phyloP scores from a whole-genome alignment of 2,113 vertebrate genomes.

The Cariama cristata region DNA sequence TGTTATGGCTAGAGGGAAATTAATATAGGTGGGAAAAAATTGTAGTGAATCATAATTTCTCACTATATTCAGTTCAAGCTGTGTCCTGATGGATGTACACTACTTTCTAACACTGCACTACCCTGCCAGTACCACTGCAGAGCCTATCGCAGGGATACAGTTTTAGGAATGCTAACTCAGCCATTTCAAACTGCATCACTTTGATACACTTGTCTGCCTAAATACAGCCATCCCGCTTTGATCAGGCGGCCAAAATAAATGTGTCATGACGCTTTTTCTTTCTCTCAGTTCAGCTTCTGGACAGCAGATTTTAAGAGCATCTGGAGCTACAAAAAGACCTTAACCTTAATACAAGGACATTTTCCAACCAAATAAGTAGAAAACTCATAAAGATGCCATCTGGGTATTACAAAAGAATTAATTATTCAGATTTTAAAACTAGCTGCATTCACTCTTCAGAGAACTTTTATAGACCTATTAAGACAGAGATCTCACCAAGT shows the following conservation, averaged over 20 bases:
- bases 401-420: background rate
- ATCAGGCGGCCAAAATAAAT: slow-evolving; percentile 36
- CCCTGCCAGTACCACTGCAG: background rate
- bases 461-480: background rate
- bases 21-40: background rate
- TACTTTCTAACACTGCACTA: background rate
- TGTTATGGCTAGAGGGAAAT: slow-evolving; percentile 12
- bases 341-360: background rate
- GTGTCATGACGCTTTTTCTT: background rate
- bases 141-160: background rate
- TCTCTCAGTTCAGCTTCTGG: slow-evolving; percentile 33
- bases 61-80: background rate
- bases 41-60: background rate
- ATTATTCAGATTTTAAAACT: background rate
- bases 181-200: slow-evolving; percentile 19
- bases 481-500: background rate
- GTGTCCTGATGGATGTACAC: background rate
- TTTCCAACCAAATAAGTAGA: background rate
- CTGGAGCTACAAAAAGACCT: slow-evolving; percentile 13
- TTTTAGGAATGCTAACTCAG: slow-evolving; percentile 16
- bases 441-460: background rate
- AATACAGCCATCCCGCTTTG: background rate
- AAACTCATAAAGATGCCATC: background rate
- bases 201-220: slow-evolving; percentile 35
- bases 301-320: slow-evolving; percentile 33